Conservation (phyloP, 1,140 invertebrate species). For the Drosophila nebulosa region DNA sequence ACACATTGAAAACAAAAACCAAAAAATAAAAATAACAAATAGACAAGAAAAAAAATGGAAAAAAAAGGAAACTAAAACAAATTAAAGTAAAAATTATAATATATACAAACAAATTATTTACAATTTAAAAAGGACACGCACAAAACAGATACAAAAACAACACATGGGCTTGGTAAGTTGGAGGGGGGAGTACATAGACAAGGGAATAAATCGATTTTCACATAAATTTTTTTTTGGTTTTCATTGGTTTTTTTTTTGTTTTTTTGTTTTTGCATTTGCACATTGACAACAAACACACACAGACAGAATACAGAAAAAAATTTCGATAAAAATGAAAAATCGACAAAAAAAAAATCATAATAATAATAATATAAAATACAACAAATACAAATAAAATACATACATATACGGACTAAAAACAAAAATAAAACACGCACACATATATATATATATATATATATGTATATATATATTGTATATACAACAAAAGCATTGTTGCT, state of each 20-base stretch:
- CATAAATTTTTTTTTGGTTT: background rate
- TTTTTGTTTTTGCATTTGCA: slow-evolving; percentile 24
- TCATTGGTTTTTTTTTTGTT: background rate
- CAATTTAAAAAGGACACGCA: slow-evolving; percentile 49
- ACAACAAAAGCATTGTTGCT: slow-evolving; percentile 59
- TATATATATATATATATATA: slow-evolving; percentile 22
- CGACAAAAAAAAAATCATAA: slow-evolving; percentile 15
- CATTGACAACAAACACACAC: slow-evolving; percentile 44
- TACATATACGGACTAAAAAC: slow-evolving; percentile 15
- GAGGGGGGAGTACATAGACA: background rate
- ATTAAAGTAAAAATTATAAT: slow-evolving; percentile 35
- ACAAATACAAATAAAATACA: slow-evolving; percentile 18
- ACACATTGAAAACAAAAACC: slow-evolving; percentile 70
- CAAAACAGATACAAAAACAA: slow-evolving; percentile 7
- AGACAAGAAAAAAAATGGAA: slow-evolving; percentile 32
- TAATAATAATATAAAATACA: background rate
- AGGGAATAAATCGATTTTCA: background rate
- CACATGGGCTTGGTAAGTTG: slow-evolving; percentile 26
- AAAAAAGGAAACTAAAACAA: slow-evolving; percentile 1
- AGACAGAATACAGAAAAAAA: slow-evolving; percentile 51
- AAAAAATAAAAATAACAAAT: slow-evolving; percentile 56
- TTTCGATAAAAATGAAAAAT: slow-evolving; percentile 32
- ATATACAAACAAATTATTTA: slow-evolving; percentile 53
- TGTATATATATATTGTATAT: too few species aligned
- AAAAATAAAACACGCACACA: too few species aligned